Conservation (phyloP, 2,113 vertebrate species). For the Mobula birostris region DNA sequence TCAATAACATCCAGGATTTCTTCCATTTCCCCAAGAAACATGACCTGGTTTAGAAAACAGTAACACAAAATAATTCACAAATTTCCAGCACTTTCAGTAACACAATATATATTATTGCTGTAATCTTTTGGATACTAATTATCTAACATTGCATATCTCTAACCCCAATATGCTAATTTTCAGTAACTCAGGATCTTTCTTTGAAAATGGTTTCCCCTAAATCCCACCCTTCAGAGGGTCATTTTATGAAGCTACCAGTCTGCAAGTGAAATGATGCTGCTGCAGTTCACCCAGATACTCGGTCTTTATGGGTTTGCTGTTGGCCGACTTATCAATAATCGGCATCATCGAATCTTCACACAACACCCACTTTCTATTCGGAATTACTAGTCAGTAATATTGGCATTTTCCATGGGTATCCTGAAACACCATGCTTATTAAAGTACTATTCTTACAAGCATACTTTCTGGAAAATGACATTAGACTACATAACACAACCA, state of each 20-base stretch:
- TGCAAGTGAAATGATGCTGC: not conserved
- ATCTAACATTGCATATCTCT: not conserved
- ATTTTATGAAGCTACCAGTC: not conserved
- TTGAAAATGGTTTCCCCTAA: not conserved
- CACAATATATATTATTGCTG: not conserved
- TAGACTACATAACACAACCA: not conserved
- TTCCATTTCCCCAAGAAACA: constrained; percentile 96
- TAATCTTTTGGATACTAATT: not conserved
- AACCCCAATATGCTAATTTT: not conserved
- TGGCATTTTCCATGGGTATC: not conserved
- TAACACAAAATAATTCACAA: not conserved
- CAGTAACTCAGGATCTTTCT: not conserved
- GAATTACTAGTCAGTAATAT: not conserved
- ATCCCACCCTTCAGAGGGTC: not conserved
- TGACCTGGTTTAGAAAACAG: constrained; percentile 64
- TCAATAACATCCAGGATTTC: constrained; percentile 98
- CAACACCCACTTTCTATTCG: not conserved
- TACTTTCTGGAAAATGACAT: not conserved
- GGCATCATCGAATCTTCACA: not conserved
- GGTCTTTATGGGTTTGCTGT: not conserved
- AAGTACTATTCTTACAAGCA: not conserved
- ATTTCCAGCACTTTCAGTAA: not conserved
- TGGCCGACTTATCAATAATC: not conserved
- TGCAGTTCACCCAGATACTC: not conserved
- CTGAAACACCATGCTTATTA: no score